phyloP scores from a whole-genome alignment of 2,888 invertebrate species.

The Drosophila longiperda region DNA sequence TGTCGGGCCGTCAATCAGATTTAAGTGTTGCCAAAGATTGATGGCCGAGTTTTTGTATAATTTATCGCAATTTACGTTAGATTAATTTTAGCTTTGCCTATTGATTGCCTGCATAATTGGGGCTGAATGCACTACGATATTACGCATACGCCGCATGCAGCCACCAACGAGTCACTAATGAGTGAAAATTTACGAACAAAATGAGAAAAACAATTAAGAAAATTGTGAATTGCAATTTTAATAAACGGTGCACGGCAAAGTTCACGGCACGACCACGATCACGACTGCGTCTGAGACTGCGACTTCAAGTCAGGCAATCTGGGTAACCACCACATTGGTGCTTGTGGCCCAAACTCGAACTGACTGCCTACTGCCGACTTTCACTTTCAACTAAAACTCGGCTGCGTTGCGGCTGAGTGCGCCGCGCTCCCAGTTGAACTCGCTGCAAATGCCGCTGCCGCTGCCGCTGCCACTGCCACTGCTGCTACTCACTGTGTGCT shows the following conservation, averaged over 20 bases:
- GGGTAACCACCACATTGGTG: constrained; percentile 49
- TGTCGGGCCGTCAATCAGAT: constrained; percentile 12
- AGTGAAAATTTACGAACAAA: constrained; percentile 69
- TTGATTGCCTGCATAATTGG: constrained; percentile 50
- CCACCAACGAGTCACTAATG: constrained; percentile 62
- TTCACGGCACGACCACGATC: constrained; percentile 61
- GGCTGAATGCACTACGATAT: constrained; percentile 45
- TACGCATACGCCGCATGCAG: constrained; percentile 57
- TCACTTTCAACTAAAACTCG: constrained; percentile 68
- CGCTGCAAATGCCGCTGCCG: constrained; percentile 23
- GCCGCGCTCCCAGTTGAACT: constrained; percentile 51
- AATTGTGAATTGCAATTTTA: constrained; percentile 75
- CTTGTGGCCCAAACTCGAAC: constrained; percentile 50
- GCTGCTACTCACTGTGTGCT: constrained; percentile 11
- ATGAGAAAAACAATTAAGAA: constrained; percentile 71
- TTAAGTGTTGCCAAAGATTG: constrained; percentile 36
- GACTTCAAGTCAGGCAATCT: constrained; percentile 43
- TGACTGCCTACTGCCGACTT: constrained; percentile 64
- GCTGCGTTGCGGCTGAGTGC: constrained; percentile 59
- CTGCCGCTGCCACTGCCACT: constrained; percentile 1
- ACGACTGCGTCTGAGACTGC: constrained; percentile 8
- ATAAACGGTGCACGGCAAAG: constrained; percentile 72
- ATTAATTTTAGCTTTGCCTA: constrained; percentile 38
- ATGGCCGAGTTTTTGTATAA: constrained; percentile 20
- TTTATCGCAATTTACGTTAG: constrained; percentile 46